A percentile compares a stretch with the other conserved stretches of the same genome.
Evolutionary conservation across 2,888 invertebrate species (phyloP).

Genomic region (Dermolepida albohirtum): DNA sequence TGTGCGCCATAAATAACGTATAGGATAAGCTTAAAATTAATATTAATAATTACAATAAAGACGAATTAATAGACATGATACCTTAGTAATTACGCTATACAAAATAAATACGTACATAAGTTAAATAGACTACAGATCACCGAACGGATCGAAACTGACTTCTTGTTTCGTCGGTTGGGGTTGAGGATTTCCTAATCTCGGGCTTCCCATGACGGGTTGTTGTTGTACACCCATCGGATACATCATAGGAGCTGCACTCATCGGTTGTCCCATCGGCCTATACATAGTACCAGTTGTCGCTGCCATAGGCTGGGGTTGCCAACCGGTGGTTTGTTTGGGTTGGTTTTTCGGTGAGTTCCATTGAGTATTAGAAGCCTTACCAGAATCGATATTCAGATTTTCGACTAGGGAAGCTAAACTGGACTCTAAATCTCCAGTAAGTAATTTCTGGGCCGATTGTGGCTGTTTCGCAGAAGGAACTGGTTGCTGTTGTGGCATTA

Average conservation of each 20-base stretch:
- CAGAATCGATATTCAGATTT: constrained; percentile 87
- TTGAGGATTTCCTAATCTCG: constrained; percentile 56
- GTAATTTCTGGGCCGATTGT: constrained; percentile 68
- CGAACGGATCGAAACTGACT: constrained; percentile 64
- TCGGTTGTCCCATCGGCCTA: constrained; percentile 76
- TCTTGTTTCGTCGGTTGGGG: constrained; percentile 54
- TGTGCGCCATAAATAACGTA: neutral
- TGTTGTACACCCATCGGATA: constrained; percentile 50
- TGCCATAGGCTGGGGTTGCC: constrained; percentile 90
- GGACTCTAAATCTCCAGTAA: constrained; percentile 94
- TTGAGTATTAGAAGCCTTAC: constrained; percentile 71
- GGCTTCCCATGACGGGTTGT: constrained; percentile 54
- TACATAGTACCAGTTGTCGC: constrained; percentile 87
- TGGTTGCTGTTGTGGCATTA: constrained; percentile 70
- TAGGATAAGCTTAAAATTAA: neutral
- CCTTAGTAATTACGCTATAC: constrained; percentile 34
- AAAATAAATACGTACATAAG: constrained; percentile 40
- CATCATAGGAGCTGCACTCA: constrained; percentile 55
- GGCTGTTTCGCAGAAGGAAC: constrained; percentile 54
- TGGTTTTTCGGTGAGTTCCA: constrained; percentile 82
- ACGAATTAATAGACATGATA: constrained; percentile 15
- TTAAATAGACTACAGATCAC: constrained; percentile 61
- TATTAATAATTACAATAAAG: constrained; percentile 12
- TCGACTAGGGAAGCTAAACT: constrained; percentile 94
- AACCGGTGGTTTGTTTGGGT: constrained; percentile 84